Evolutionary conservation across 53 echinoderm and acorn worm genomes (phyloP), one percentile per base, ranked within the genome.

Genomic region (Temnopleurus reevesii): DNA sequence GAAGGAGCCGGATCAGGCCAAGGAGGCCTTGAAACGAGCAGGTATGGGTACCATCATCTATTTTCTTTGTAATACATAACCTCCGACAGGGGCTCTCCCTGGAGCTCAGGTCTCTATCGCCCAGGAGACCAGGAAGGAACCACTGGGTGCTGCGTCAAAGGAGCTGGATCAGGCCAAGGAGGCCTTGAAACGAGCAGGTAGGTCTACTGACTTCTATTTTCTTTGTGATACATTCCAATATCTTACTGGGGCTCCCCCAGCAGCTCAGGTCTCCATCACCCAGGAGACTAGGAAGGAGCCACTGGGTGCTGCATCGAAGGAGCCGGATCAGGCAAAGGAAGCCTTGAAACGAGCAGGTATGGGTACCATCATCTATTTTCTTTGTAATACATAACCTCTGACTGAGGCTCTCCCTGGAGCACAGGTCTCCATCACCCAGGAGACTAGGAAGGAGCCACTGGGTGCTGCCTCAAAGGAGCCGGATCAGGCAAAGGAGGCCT

Each of bases 381-480:
- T 38, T 41, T n/a, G n/a, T n/a, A n/a, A n/a, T n/a, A n/a, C n/a
- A n/a, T n/a, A n/a, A n/a, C n/a, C 53, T 31, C 35, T 3, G 10
- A 18, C 83, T 7, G 34, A 41, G 19, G 21, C 71, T 21, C 71
- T 41, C 9, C 31, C 81, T 51, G 83, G 83, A 36, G 83, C 53
- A 19, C 30, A 38, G 21, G 83, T 35, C 51, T 30, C 28, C 49
- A 8, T 49, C 12, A 25, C 43, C 26, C 33, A 31, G 26, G 15
- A 64, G n/a, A 58, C 31, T 29, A 85, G 76, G 61, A 84, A 90
- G 77, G 86, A 91, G 45, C 85, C 86, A n/a, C 44, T 81, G 4
- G 89, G 89, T 27, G 87, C 83, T 35, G 90, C 64, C 7, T 54
- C 91, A 2, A 87, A 86, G 36, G 93, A 93, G n/a, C n/a, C n/a